Conservation (phyloP, 2,797 vertebrate genomes). For the Lithobates pipiens region DNA sequence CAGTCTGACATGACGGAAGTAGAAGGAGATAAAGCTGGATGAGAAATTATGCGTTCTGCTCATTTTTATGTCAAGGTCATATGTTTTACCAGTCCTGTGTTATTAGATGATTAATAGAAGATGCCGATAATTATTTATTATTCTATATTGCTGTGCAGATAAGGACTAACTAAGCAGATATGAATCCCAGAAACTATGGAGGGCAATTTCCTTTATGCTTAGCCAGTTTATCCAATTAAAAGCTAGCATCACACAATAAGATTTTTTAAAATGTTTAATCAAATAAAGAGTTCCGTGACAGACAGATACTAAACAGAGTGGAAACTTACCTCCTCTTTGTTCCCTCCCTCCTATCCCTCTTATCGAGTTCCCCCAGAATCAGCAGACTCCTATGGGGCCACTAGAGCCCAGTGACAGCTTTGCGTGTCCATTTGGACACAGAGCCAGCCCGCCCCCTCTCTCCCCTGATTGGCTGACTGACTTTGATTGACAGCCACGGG, state of each 20-base stretch:
- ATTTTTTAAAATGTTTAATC: no score
- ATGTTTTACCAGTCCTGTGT: not conserved
- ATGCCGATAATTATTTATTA: constrained; percentile 10
- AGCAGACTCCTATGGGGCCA: no score
- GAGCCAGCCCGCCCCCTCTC: no score
- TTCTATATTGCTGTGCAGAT: not conserved
- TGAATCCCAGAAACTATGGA: not conserved
- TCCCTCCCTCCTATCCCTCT: no score
- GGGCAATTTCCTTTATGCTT: not conserved
- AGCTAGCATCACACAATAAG: not conserved
- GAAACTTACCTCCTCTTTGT: no score
- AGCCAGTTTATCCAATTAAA: not conserved
- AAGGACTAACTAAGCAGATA: constrained; percentile 17
- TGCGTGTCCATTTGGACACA: no score
- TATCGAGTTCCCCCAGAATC: no score
- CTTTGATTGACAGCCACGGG: no score
- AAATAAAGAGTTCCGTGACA: no score
- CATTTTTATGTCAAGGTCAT: constrained; percentile 41
- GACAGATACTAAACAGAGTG: no score
- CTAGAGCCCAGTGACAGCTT: no score
- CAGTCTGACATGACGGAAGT: constrained; percentile 28
- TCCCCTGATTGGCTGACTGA: no score
- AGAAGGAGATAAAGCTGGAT: not conserved
- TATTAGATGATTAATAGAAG: constrained; percentile 31
- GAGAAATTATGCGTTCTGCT: not conserved